phyloP scores from a whole-genome alignment of 92 coral and sea anemone genomes.

The Porites evermanni region DNA sequence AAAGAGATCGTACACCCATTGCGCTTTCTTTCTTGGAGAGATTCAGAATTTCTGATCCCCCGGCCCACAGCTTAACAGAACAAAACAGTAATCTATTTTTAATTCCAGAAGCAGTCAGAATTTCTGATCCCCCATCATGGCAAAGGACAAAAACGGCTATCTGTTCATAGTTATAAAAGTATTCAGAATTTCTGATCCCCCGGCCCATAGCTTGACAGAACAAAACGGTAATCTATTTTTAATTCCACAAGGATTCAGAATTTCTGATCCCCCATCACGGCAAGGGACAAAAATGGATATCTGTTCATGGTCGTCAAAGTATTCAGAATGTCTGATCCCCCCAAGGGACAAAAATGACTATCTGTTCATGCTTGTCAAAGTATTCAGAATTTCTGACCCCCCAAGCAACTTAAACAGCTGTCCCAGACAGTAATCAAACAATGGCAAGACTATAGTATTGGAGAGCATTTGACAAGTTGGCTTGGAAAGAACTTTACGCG shows the following conservation, averaged over 20 bases:
- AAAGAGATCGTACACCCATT: slow-evolving; percentile 5
- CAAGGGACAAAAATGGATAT: neutral
- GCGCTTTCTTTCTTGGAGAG: neutral
- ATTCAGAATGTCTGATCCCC: neutral
- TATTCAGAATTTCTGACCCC: neutral
- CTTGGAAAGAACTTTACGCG: slow-evolving; percentile 30
- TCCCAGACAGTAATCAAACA: slow-evolving; percentile 69
- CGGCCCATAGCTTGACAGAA: neutral
- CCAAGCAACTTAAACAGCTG: slow-evolving; percentile 24
- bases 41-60: neutral
- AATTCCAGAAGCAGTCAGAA: too few species aligned
- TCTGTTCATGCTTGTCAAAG: neutral
- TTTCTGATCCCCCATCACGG: neutral
- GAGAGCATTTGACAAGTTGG: slow-evolving; percentile 36
- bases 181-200: neutral
- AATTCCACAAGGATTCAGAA: too few species aligned
- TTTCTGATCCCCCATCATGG: too few species aligned
- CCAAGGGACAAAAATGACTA: neutral
- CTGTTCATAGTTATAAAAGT: too few species aligned
- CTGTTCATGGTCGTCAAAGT: neutral
- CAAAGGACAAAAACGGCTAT: too few species aligned
- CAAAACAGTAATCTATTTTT: too few species aligned
- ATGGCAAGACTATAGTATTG: slow-evolving; percentile 46
- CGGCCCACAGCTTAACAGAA: too few species aligned
- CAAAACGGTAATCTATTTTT: neutral